A percentile compares a stretch with the other conserved stretches of the same genome.
Conservation (phyloP, 2,797 vertebrate genomes). For the Champsocephalus gunnari region DNA sequence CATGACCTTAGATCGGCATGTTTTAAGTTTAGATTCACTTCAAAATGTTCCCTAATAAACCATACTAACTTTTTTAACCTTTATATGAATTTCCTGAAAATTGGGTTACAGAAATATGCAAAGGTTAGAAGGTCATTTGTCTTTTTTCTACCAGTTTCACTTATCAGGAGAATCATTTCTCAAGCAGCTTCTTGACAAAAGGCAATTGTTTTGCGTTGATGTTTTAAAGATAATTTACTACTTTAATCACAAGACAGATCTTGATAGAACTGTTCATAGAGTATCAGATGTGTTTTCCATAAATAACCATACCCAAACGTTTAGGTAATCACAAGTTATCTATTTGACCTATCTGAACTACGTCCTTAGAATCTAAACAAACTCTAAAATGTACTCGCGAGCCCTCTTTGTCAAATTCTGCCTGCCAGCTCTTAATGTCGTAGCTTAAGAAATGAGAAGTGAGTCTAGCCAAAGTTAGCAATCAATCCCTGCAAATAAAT, state of each 20-base stretch:
- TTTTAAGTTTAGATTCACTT: not conserved
- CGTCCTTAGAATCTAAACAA: not conserved
- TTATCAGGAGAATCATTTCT: not conserved
- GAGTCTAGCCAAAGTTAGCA: conserved; percentile 44
- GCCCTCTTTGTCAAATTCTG: not conserved
- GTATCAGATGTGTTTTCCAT: not conserved
- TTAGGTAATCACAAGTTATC: not conserved
- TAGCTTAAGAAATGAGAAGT: conserved; percentile 41
- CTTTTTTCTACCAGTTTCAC: not conserved
- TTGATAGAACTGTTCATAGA: not conserved
- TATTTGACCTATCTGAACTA: not conserved
- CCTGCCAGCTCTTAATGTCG: conserved; percentile 24
- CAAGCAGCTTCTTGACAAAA: not conserved
- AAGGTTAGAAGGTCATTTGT: not conserved
- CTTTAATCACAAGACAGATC: not conserved
- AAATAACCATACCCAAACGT: not conserved
- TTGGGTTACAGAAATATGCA: not conserved
- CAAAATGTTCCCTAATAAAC: not conserved
- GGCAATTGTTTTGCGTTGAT: not conserved
- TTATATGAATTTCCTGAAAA: not conserved
- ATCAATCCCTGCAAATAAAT: conserved; percentile 74
- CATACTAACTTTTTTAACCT: not conserved
- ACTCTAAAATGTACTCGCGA: not conserved
- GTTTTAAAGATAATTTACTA: not conserved
- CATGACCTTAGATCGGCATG: not conserved